phyloP scores from a whole-genome alignment of 2,797 vertebrate species.

The Poecilia wingei region DNA sequence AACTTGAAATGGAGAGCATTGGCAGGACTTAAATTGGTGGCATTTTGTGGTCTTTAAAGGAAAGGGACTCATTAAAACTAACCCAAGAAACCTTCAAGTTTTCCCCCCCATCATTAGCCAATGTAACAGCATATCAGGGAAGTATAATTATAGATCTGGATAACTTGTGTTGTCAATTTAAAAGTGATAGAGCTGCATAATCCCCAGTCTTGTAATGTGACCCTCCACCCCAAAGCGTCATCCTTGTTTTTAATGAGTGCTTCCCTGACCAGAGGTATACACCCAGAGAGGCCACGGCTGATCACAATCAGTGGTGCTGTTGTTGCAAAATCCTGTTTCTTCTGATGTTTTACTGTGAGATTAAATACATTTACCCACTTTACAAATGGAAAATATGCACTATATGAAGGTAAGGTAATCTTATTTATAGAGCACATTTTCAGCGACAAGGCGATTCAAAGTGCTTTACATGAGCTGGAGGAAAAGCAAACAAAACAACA shows the following conservation, averaged over 20 bases:
- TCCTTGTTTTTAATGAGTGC: conserved; percentile 92
- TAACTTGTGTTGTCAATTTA: conserved; percentile 98
- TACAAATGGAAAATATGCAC: background rate
- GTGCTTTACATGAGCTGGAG: no score
- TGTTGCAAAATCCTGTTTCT: conserved; percentile 39
- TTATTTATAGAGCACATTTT: no score
- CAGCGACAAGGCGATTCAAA: no score
- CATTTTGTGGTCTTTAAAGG: conserved; percentile 93
- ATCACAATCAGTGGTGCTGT: conserved; percentile 44
- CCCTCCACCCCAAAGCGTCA: conserved; percentile 81
- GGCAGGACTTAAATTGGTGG: conserved; percentile 98
- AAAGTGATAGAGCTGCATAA: conserved; percentile 89
- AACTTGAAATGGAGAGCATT: conserved; percentile 93
- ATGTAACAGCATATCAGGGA: conserved; percentile 93
- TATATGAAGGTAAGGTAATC: no score
- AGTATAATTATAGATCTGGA: conserved; percentile 96
- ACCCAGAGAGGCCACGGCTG: conserved; percentile 77
- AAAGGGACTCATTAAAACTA: conserved; percentile 96
- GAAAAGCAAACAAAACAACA: no score
- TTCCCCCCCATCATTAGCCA: conserved; percentile 89
- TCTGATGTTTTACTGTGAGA: conserved; percentile 37
- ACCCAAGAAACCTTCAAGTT: conserved; percentile 85
- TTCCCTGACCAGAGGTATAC: conserved; percentile 79
- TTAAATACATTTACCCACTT: conserved; percentile 14
- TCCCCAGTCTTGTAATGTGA: conserved; percentile 87